Conservation (phyloP, 2,888 invertebrate species). For the Carabus problematicus region DNA sequence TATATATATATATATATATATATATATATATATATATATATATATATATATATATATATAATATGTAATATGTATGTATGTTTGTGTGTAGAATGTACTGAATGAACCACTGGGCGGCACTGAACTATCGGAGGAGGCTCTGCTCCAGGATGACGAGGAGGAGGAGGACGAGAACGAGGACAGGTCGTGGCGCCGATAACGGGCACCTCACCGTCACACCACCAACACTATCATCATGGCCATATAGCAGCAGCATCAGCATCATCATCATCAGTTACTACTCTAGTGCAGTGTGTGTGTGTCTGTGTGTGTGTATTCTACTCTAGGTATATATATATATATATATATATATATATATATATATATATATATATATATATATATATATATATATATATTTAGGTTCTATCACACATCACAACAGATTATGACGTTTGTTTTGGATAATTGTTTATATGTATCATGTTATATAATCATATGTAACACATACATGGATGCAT, state of each 20-base stretch:
- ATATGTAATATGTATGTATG: slow-evolving; percentile 32
- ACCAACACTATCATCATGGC: no score
- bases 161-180: slow-evolving; percentile 87
- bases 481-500: background rate
- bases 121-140: slow-evolving; percentile 68
- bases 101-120: slow-evolving; percentile 47
- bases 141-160: slow-evolving; percentile 83
- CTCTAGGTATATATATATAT: slow-evolving; percentile 2
- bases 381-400: slow-evolving; percentile 9
- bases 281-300: background rate
- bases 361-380: slow-evolving; percentile 1
- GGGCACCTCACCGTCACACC: background rate
- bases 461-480: background rate
- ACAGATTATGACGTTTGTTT: background rate
- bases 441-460: background rate
- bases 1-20: background rate
- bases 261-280: background rate
- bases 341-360: slow-evolving; percentile 8
- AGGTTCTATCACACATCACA: no score
- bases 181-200: slow-evolving; percentile 88
- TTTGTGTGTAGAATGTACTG: slow-evolving; percentile 14
- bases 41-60: no score
- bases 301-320: background rate
- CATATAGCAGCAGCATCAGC: no score
- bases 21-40: no score